A percentile compares a stretch with the other conserved stretches of the same genome.
phyloP scores from a whole-genome alignment of 2,888 invertebrate species.

The Aromia moschata region DNA sequence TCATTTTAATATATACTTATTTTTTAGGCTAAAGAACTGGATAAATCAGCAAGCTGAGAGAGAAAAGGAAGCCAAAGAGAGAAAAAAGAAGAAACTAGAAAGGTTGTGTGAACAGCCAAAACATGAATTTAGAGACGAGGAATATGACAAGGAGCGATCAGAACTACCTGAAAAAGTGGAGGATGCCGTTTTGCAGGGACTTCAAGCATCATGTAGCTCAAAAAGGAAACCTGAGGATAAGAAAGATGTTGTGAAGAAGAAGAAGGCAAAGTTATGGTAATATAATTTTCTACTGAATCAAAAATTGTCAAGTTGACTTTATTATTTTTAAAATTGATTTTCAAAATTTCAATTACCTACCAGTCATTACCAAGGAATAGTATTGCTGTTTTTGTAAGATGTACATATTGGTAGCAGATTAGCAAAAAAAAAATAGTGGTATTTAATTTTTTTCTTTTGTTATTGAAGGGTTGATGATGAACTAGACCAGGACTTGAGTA shows the following conservation, averaged over 20 bases:
- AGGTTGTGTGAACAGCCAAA: conserved; percentile 81
- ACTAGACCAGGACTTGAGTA: conserved; percentile 52
- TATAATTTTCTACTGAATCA: conserved; percentile 15
- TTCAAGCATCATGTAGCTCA: conserved; percentile 67
- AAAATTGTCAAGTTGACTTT: not conserved
- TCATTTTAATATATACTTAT: not conserved
- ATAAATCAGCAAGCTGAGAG: conserved; percentile 85
- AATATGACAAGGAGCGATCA: conserved; percentile 80
- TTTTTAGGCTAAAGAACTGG: conserved; percentile 84
- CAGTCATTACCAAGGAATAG: too few species aligned
- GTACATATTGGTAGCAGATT: too few species aligned
- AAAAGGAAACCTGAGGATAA: conserved; percentile 50
- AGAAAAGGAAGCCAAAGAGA: conserved; percentile 80
- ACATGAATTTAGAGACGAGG: conserved; percentile 85
- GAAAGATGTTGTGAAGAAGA: conserved; percentile 46
- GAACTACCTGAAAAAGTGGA: conserved; percentile 82
- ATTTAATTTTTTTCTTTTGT: conserved; percentile 14
- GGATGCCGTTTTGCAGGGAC: conserved; percentile 86
- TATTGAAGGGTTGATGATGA: conserved; percentile 53
- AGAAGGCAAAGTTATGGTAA: conserved; percentile 60
- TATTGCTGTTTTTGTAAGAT: too few species aligned
- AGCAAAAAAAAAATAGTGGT: too few species aligned
- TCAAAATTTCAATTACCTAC: too few species aligned
- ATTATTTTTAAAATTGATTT: too few species aligned
- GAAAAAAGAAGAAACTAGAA: conserved; percentile 81